Evolutionary conservation across 2,888 invertebrate genomes (phyloP).

Genomic region (Heteropelma amictum): DNA sequence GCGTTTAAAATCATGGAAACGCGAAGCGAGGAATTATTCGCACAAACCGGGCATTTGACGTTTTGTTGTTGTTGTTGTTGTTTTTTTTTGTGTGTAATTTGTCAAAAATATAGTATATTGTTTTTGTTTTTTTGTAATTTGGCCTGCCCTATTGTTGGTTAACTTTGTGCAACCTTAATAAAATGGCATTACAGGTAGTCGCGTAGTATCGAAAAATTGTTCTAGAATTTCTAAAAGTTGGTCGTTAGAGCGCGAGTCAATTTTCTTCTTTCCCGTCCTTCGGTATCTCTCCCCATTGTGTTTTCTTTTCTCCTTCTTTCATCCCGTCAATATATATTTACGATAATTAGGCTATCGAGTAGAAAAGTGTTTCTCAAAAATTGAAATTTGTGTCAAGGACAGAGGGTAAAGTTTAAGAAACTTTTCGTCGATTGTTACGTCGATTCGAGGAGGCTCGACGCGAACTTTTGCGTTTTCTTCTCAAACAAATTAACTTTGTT

Average conservation of each 20-base stretch:
- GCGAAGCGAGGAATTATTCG: slow-evolving; percentile 62
- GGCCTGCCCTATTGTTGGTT: slow-evolving; percentile 74
- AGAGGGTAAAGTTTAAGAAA: background rate
- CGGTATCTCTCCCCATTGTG: background rate
- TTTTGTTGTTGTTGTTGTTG: slow-evolving; percentile 67
- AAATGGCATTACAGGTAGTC: slow-evolving; percentile 54
- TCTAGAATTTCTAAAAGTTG: slow-evolving; percentile 47
- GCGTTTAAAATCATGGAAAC: background rate
- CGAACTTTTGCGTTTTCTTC: too few species aligned
- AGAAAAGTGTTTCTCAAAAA: slow-evolving; percentile 38
- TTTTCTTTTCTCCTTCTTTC: background rate
- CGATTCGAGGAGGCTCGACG: background rate
- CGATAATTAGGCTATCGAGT: slow-evolving; percentile 52
- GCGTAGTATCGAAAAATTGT: slow-evolving; percentile 54
- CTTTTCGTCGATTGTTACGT: slow-evolving; percentile 32
- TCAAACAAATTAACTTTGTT: too few species aligned
- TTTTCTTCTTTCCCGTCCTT: background rate
- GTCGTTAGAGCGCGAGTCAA: slow-evolving; percentile 53
- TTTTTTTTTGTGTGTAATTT: slow-evolving; percentile 68
- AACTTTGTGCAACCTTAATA: slow-evolving; percentile 65
- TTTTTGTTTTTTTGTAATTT: slow-evolving; percentile 62
- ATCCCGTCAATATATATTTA: slow-evolving; percentile 20
- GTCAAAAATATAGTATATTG: slow-evolving; percentile 58
- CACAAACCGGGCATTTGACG: slow-evolving; percentile 68
- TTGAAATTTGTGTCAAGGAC: background rate